Evolutionary conservation across 2,797 vertebrate species (phyloP).

Genomic region (Oreortyx pictus): DNA sequence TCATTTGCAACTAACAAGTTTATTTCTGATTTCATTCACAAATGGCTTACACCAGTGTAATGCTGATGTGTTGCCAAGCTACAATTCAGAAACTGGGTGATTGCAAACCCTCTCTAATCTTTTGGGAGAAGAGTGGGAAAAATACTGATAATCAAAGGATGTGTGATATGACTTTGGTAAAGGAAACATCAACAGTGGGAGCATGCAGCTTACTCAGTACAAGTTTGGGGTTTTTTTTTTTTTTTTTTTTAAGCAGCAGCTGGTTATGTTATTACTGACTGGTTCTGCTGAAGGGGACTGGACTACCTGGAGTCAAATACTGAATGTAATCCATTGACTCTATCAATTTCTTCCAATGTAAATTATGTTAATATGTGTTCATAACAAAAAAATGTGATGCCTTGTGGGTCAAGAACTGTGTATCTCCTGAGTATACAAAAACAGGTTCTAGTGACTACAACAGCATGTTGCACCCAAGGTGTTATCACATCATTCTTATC

Average conservation of each 20-base stretch:
- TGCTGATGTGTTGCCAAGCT: background rate
- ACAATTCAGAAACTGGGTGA: background rate
- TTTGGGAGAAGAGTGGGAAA: conserved; percentile 21
- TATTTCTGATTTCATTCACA: background rate
- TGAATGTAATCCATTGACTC: background rate
- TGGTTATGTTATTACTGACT: background rate
- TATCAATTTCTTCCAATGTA: background rate
- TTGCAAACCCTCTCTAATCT: background rate
- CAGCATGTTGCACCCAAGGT: background rate
- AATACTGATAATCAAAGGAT: background rate
- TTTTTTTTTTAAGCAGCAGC: background rate
- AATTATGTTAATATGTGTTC: no score
- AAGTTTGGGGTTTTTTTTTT: background rate
- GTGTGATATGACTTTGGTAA: background rate
- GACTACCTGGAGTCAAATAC: background rate
- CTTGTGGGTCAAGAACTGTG: background rate
- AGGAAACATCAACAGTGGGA: conserved; percentile 25
- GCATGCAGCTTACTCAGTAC: background rate
- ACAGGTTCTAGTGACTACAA: background rate
- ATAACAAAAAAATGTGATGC: background rate
- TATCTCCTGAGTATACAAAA: background rate
- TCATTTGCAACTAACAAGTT: background rate
- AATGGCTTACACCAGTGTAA: background rate
- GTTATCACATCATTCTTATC: background rate
- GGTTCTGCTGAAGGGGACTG: background rate